Evolutionary conservation across 2,113 vertebrate genomes (phyloP).

Genomic region (Psittacus erithacus): DNA sequence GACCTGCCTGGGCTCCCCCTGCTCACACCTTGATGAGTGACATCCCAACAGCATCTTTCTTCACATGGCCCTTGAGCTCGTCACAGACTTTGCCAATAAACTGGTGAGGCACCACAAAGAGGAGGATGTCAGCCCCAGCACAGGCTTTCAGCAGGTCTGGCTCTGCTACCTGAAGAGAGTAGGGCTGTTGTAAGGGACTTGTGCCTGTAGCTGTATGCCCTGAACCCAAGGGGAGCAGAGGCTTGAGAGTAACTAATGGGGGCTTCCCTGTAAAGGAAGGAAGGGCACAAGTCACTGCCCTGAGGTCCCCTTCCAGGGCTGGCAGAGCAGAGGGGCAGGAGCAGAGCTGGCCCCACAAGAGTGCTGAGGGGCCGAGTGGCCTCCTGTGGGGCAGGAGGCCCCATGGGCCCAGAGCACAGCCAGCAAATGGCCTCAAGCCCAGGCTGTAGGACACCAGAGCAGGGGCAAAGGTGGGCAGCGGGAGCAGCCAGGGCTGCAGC

Average conservation of each 20-base stretch:
- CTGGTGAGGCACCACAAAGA: constrained; percentile 97
- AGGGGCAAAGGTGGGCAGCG: background rate
- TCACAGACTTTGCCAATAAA: constrained; percentile 89
- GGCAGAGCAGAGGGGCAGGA: background rate
- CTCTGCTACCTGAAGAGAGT: constrained; percentile 82
- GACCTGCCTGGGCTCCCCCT: background rate
- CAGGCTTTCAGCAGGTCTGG: constrained; percentile 88
- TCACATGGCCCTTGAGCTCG: constrained; percentile 90
- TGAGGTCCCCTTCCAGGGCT: background rate
- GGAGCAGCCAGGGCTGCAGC: background rate
- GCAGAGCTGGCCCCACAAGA: background rate
- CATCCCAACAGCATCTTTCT: constrained; percentile 85
- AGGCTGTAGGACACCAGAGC: background rate
- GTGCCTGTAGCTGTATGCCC: accelerated
- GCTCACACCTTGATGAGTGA: constrained; percentile 93
- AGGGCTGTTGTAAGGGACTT: accelerated
- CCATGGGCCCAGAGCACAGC: background rate
- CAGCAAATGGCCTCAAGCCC: constrained; percentile 8
- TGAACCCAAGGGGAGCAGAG: background rate
- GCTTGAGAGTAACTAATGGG: background rate
- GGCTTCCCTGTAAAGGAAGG: background rate
- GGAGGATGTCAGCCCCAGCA: constrained; percentile 85
- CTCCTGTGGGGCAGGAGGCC: background rate
- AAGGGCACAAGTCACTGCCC: background rate
- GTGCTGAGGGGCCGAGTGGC: background rate